Percentiles rank a stretch among this genome's conserved stretches.
phyloP scores from a whole-genome alignment of 2,888 invertebrate species.

The Torymus auratus region DNA sequence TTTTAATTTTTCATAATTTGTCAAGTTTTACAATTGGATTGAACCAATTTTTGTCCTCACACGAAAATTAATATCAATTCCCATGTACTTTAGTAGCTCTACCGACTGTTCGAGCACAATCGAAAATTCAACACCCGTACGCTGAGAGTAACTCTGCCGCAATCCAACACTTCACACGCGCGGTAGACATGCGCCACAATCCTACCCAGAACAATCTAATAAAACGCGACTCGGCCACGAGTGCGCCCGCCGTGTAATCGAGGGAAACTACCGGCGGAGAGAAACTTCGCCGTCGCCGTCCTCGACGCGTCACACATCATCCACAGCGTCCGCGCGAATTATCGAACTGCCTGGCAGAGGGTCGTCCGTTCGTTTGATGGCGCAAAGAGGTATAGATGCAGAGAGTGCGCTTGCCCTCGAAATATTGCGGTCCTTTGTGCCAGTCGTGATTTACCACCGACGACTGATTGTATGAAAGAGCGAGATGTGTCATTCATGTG shows the following conservation, averaged over 20 bases:
- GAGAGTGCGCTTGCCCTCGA: constrained; percentile 5
- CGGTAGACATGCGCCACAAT: neutral
- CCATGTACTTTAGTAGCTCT: no score
- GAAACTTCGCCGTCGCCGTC: neutral
- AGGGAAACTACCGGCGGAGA: neutral
- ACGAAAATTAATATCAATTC: no score
- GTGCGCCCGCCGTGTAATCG: neutral
- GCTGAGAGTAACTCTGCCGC: no score
- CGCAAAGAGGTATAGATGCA: neutral
- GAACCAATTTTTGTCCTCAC: no score
- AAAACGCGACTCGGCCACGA: constrained; percentile 3
- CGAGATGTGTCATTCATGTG: neutral
- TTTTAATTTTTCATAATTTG: no score
- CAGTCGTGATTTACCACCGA: constrained; percentile 21
- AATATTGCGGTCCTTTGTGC: constrained; percentile 41
- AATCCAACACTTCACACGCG: no score
- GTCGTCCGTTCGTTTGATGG: constrained; percentile 15
- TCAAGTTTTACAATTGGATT: no score
- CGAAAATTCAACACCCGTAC: no score
- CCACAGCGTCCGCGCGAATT: constrained; percentile 15
- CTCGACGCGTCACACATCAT: constrained; percentile 5
- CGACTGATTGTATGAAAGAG: constrained; percentile 7
- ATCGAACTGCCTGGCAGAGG: constrained; percentile 5
- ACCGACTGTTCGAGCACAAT: no score
- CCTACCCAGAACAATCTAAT: constrained; percentile 16